Conservation (phyloP, 1,140 invertebrate species). For the Ceratina calcarata region DNA sequence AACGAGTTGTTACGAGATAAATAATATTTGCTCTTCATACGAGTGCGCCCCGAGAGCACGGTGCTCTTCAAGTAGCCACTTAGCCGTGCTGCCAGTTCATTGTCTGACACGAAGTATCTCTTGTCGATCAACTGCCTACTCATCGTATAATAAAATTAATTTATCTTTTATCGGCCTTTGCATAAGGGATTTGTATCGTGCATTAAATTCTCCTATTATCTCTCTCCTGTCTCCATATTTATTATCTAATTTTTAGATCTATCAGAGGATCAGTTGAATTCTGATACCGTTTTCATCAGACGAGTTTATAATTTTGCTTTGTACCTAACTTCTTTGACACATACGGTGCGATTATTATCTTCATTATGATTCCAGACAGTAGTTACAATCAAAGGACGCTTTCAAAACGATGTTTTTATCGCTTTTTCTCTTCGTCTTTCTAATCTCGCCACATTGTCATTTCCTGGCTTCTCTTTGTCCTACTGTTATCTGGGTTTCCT, state of each 20-base stretch:
- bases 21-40: constrained; percentile 52
- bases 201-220: not conserved
- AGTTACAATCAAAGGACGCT: not conserved
- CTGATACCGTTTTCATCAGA: no score
- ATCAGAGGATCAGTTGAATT: no score
- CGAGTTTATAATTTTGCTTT: no score
- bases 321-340: not conserved
- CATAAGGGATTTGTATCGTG: not conserved
- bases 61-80: constrained; percentile 36
- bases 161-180: constrained; percentile 38
- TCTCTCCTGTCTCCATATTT: not conserved
- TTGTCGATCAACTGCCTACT: constrained; percentile 44
- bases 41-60: constrained; percentile 28
- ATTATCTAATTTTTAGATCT: not conserved
- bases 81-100: constrained; percentile 52
- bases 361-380: no score
- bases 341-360: not conserved
- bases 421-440: not conserved
- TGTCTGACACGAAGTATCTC: constrained; percentile 47
- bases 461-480: not conserved
- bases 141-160: constrained; percentile 44
- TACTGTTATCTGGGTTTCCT: not conserved
- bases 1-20: constrained; percentile 39
- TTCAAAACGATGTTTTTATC: not conserved
- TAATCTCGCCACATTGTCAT: not conserved